Evolutionary conservation across 2,797 vertebrate genomes (phyloP).

Genomic region (Babyrousa celebensis): DNA sequence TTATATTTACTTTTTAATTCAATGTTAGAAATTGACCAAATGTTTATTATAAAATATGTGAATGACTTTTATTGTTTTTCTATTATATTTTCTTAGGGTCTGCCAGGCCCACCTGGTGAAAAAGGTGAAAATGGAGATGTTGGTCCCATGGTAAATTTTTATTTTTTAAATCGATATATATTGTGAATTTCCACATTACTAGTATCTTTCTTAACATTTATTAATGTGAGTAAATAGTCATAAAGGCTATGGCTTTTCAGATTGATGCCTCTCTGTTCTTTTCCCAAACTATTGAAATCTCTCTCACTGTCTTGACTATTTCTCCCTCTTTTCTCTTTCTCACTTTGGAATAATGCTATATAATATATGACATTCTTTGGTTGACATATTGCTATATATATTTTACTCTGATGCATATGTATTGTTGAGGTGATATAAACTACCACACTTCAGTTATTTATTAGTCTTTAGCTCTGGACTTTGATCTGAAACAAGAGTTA

Average conservation of each 20-base stretch:
- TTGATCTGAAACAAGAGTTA: not conserved
- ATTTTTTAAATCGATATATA: not conserved
- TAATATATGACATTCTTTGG: not conserved
- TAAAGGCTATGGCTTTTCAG: not conserved
- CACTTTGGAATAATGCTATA: not conserved
- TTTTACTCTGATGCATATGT: not conserved
- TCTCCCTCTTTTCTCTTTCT: not conserved
- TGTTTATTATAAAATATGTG: not conserved
- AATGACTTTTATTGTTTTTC: not conserved
- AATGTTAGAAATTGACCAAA: not conserved
- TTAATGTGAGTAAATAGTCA: not conserved
- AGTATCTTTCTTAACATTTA: not conserved
- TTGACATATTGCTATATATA: not conserved
- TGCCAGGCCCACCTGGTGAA: slow-evolving; percentile 98
- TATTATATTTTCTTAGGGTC: slow-evolving; percentile 92
- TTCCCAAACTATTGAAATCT: too few relatives aligned
- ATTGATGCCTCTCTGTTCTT: fast-evolving
- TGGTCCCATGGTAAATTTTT: slow-evolving; percentile 96
- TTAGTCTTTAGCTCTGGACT: not conserved
- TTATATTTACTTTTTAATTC: not conserved
- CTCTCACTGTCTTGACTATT: not conserved
- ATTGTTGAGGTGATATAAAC: not conserved
- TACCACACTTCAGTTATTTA: not conserved
- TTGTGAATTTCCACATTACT: not conserved
- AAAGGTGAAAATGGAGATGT: slow-evolving; percentile 99